Conservation (phyloP, 2,113 vertebrate species). For the Heterocephalus glaber region DNA sequence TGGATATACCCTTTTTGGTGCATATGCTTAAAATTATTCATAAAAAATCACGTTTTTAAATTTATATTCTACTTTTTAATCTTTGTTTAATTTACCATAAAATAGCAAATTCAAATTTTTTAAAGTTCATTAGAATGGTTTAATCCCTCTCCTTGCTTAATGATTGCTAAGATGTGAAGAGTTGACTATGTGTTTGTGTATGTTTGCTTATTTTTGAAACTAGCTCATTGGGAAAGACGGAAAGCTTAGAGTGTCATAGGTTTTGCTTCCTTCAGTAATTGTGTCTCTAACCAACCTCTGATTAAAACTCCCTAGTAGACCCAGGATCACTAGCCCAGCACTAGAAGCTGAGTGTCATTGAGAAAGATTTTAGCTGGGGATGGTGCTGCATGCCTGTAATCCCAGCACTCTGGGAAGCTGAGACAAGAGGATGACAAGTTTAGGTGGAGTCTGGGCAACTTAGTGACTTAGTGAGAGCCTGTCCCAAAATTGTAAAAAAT, state of each 20-base stretch:
- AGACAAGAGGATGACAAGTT: background rate
- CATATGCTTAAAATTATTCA: constrained; percentile 17
- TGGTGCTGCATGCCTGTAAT: background rate
- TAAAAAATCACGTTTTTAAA: constrained; percentile 34
- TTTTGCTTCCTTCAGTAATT: background rate
- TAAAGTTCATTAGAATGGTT: constrained; percentile 17
- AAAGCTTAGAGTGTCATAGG: background rate
- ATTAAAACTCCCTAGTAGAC: constrained; percentile 23
- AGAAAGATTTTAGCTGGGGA: background rate
- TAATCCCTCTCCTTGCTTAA: background rate
- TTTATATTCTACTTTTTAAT: background rate
- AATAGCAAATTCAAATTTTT: constrained; percentile 48
- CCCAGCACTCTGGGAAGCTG: too few species aligned
- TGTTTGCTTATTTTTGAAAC: constrained; percentile 38
- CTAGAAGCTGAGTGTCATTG: constrained; percentile 32
- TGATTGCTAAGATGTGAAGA: background rate
- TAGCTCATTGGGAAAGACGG: background rate
- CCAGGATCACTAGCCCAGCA: background rate
- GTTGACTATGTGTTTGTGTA: background rate
- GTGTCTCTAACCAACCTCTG: background rate
- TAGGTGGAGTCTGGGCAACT: background rate
- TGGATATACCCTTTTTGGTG: constrained; percentile 35
- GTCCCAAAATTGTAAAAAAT: background rate
- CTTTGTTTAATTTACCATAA: constrained; percentile 51
- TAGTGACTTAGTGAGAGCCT: background rate